Percentiles rank a stretch among this genome's conserved stretches.
phyloP scores from a whole-genome alignment of 2,113 vertebrate genomes.

The Microcebus ravelobensis region DNA sequence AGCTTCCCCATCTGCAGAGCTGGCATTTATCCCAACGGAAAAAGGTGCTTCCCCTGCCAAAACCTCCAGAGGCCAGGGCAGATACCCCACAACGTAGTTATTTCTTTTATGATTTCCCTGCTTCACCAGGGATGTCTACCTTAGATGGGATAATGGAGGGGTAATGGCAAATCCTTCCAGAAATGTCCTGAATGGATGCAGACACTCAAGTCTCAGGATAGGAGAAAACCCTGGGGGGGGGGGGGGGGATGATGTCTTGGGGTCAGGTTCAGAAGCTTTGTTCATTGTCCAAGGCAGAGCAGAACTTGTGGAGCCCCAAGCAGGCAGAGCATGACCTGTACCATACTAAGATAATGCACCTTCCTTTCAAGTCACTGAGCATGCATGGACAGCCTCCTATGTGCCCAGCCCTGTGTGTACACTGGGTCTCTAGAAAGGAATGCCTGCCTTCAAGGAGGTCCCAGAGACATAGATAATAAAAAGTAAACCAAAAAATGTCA shows the following conservation, averaged over 20 bases:
- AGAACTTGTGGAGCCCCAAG: too few species aligned
- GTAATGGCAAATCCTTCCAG: neutral
- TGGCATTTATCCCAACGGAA: neutral
- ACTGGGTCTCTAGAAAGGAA: neutral
- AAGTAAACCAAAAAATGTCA: neutral
- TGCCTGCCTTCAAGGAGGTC: neutral
- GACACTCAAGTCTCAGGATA: neutral
- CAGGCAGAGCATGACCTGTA: neutral
- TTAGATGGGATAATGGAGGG: neutral
- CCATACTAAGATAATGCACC: neutral
- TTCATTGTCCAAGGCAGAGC: neutral
- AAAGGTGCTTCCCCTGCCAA: neutral
- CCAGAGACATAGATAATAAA: neutral
- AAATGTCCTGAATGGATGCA: neutral
- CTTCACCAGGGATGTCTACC: neutral
- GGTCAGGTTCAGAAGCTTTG: neutral
- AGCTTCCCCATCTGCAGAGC: neutral
- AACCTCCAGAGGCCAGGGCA: neutral
- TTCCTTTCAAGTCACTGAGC: neutral
- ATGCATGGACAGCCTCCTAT: rapidly evolving
- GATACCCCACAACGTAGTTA: neutral
- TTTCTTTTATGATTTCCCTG: neutral
- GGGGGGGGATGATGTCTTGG: neutral
- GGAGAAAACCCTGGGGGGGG: neutral
- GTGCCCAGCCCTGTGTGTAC: neutral